These are phyloP conservation scores for Chalcosyrphus nemorum DNA, from an alignment of 2,888 invertebrate species.

Conservation along the genomic window DNA sequence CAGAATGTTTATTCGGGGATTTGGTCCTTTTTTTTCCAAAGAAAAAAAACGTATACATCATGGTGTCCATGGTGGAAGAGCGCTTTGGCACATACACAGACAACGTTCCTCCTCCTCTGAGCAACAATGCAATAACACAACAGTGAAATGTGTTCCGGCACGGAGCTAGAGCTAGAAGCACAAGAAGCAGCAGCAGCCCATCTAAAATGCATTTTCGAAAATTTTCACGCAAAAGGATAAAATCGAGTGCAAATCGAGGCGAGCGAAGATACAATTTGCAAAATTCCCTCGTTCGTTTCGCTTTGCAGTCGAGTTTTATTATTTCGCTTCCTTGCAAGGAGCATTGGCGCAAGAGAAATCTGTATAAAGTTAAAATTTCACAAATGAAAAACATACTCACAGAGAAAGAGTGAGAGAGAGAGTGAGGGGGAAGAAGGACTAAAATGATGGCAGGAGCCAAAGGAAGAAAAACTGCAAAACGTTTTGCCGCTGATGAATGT, in stretches of 20 bases:
- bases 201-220: slow-evolving; percentile 27
- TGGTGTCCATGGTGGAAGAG: slow-evolving; percentile 7
- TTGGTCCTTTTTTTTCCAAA: slow-evolving; percentile 40
- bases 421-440: neutral
- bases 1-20: slow-evolving; percentile 38
- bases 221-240: slow-evolving; percentile 1
- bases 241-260: neutral
- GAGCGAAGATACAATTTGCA: slow-evolving; percentile 6
- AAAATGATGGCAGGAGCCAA: neutral
- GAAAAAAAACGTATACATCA: slow-evolving; percentile 16
- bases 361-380: slow-evolving; percentile 35
- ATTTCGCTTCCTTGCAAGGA: neutral
- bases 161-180: neutral
- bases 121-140: slow-evolving; percentile 30
- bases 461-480: neutral
- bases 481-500: slow-evolving; percentile 32
- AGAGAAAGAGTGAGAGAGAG: neutral
- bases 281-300: slow-evolving; percentile 3
- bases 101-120: neutral
- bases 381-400: slow-evolving; percentile 24
- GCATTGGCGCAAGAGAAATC: neutral
- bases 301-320: slow-evolving; percentile 1
- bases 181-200: slow-evolving; percentile 9
- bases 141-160: slow-evolving; percentile 20
- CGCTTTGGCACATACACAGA: neutral